Evolutionary conservation across 2,888 invertebrate species (phyloP), one percentile per base, ranked within the genome.

Genomic region (Drosophila melanocephala): DNA sequence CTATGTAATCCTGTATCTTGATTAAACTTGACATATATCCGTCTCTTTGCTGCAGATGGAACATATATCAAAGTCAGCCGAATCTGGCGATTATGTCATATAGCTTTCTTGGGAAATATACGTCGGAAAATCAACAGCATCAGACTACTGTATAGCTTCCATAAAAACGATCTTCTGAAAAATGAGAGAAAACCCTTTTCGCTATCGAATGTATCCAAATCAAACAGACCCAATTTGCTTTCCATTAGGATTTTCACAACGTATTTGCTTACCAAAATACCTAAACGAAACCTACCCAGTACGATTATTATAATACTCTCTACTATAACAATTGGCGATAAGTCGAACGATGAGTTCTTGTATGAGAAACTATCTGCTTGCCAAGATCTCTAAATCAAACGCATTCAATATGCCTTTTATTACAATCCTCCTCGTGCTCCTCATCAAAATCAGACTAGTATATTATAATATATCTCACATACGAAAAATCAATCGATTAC

Each of bases 341-440:
- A 9, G 9, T 39, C n/a, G n/a, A 39, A 42, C n/a, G n/a, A n/a
- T 42, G 10, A n/a, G n/a, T 42, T 42, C 4, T n/a, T 10, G 1
- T 2, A 9, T 1, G 4, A n/a, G 10, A n/a, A 42, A n/a, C 0
- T n/a, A 9, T 4, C 4, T 9, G n/a, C 2, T n/a, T 1, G 9
- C 1, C n/a, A 10, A 42, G n/a, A 9, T n/a, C 42, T 42, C 42
- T 9, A 10, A n/a, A 9, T 39, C 39, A 39, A 39, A 39, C n/a
- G 39, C n/a, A 39, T 9, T 39, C 9, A 39, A 39, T n/a, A 9
- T 4, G 4, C 0, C 9, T n/a, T n/a, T n/a, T 10, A n/a, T 5
- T n/a, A 5, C 2, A 5, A 5, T 2, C 10, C 10, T n/a, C 2
- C 42, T 42, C 42, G 2, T n/a, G 9, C 10, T 42, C 1, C n/a